A percentile compares a stretch with the other conserved stretches of the same genome.
These are phyloP conservation scores for Eubucco bourcierii DNA, from an alignment of 2,113 vertebrate species.

Conservation along the genomic window DNA sequence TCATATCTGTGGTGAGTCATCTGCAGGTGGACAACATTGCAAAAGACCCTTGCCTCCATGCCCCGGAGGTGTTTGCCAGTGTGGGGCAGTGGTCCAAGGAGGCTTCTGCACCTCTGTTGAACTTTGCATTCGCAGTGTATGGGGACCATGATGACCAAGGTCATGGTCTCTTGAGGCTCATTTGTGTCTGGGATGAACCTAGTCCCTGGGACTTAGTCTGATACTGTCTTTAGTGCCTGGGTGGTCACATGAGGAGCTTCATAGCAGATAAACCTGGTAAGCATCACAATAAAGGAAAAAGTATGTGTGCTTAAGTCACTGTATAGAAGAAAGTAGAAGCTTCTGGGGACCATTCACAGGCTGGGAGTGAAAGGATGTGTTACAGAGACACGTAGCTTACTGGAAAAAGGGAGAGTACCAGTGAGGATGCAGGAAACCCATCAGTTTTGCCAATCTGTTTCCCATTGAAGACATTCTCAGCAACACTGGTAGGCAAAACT, in stretches of 20 bases:
- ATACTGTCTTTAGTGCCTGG: background rate
- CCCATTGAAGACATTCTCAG: background rate
- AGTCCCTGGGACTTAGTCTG: fast-evolving
- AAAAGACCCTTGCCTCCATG: background rate
- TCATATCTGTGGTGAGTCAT: fast-evolving
- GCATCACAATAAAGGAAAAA: background rate
- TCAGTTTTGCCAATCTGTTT: background rate
- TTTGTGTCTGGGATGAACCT: fast-evolving
- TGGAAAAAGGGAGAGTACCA: background rate
- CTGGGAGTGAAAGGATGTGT: background rate
- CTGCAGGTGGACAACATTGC: fast-evolving
- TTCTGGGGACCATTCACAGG: background rate
- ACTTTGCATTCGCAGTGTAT: background rate
- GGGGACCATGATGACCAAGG: background rate
- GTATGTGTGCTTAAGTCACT: background rate
- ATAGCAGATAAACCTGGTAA: background rate
- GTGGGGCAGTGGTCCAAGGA: background rate
- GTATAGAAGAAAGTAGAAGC: background rate
- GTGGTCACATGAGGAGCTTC: background rate
- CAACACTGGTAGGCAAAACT: background rate
- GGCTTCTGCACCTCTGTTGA: fast-evolving
- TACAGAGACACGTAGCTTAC: background rate
- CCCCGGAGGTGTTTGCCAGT: fast-evolving
- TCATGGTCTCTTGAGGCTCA: too few relatives aligned
- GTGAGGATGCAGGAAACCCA: background rate